These are phyloP conservation scores for Oceanodroma leucorhoa DNA, from an alignment of 2,797 vertebrate genomes.

Conservation along the genomic window DNA sequence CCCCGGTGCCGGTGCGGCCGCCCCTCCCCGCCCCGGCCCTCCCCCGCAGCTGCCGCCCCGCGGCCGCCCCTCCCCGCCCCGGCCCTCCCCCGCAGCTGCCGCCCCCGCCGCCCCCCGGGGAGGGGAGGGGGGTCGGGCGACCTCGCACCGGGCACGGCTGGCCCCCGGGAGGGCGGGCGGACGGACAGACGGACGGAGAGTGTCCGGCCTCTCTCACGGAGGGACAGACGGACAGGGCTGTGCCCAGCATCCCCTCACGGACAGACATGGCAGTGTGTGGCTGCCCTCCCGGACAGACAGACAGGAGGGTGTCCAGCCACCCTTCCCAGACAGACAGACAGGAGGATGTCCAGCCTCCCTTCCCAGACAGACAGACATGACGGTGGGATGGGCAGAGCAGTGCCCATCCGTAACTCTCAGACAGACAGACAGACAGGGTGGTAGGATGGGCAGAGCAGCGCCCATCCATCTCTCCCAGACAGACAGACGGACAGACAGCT, in stretches of 20 bases:
- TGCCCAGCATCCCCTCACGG: too few relatives aligned
- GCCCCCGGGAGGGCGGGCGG: background rate
- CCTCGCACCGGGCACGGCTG: background rate
- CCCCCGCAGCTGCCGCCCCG: background rate
- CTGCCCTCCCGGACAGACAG: background rate
- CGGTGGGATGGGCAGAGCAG: background rate
- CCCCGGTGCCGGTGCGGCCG: background rate
- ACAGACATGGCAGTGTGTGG: background rate
- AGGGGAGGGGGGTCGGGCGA: background rate
- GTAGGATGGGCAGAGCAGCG: background rate
- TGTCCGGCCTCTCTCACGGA: background rate
- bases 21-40: background rate
- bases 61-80: background rate
- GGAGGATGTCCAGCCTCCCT: background rate
- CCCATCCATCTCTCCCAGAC: background rate
- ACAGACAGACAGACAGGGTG: background rate
- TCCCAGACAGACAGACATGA: background rate
- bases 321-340: background rate
- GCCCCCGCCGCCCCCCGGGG: background rate
- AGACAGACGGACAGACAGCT: background rate
- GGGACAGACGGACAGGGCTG: background rate
- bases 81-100: background rate
- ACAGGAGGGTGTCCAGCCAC: too few relatives aligned
- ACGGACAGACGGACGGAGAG: background rate
- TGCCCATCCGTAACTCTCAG: background rate